Base-by-base conservation (phyloP, 2,888 invertebrate species). In the Leptopilina syphax region DNA sequence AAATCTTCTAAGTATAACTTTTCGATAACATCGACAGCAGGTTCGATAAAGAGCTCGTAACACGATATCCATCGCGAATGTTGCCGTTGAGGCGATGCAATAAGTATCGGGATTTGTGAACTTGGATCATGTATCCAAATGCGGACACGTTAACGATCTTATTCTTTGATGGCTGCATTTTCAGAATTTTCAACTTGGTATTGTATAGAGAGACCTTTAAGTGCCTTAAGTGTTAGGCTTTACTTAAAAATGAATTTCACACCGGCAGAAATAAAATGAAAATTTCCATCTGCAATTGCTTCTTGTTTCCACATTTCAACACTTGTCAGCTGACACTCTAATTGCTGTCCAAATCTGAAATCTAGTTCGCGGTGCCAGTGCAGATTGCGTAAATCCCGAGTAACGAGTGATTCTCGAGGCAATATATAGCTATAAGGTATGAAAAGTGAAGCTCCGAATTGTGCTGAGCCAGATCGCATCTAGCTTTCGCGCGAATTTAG, bases 331-430 rank as follows among this genome's bases (percentile, higher is more conserved):
- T 27, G 54, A 34, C 34, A 57, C 73, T 73, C 73, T 73, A 73
- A 73, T 73, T 73, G 73, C 73, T 73, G 73, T 57, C 73, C 73
- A 73, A 73, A 73, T 73, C 73, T 73, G 54, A 57, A 73, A 57
- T 73, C 73, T 73, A 73, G 73, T 27, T 73, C 27, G 27, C 34
- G 34, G 73, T 73, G 54, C 54, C 8, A 50, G 34, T 27, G 73
- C 73, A 57, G 73, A 73, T 73, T 73, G 73, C 73, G 73, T 73
- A 73, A 73, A 73, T 73, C 73, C 73, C 73, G 54, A 27, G 27
- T 73, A 73, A 73, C 73, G 73, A 73, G 57, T 73, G 54, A 57
- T 73, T 73, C 73, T 73, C 57, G 54, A 57, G 73, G 73, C 54
- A 34, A 34, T 34, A 34, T 34, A 34, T 34, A 34, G 34, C 34